Evolutionary conservation across 2,888 invertebrate species (phyloP), one percentile per base, ranked within the genome.

Genomic region (Panopea generosa): DNA sequence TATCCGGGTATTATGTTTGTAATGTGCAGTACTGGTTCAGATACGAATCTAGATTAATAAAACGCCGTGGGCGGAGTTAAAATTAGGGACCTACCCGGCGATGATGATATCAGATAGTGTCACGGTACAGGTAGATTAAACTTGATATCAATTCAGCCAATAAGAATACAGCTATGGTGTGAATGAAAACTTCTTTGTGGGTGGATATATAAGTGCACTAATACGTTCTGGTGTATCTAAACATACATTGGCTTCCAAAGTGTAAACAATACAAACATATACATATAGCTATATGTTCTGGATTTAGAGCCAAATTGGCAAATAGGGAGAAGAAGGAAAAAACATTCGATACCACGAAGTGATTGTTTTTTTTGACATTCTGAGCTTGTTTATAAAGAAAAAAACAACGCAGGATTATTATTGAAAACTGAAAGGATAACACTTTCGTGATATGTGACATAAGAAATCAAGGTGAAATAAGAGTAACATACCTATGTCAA

Each of bases 81-180:
- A 16, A 59, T 26, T 57, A 33, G 40, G 45, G 18, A 55, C 47
- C 60, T 61, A 43, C 24, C 33, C 22, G 68, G 47, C 61, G 68
- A 68, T 74, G 62, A 53, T 49, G 11, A 7, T 20, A 29, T 33
- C 16, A 33, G 74, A 74, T 74, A 74, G 67, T 50, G 74, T 59
- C 57, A 68, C 24, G 47, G 38, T 38, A 38, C 62, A 59, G 76
- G 67, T 53, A 56, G 71, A 57, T 52, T 47, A 40, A 29, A 24
- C 18, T 27, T 49, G 62, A 70, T 62, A 67, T 57, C 26, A n/a
- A 26, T 18, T 33, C 56, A 53, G 52, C 76, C 76, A 76, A 76
- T 71, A 27, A 59, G 49, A 76, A 18, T 43, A 18, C 47, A 45
- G 57, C 45, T 26, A 9, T 20, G 47, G 33, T 49, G 60, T 60